Conservation (phyloP, 2,113 vertebrate species). For the Corapipo altera region DNA sequence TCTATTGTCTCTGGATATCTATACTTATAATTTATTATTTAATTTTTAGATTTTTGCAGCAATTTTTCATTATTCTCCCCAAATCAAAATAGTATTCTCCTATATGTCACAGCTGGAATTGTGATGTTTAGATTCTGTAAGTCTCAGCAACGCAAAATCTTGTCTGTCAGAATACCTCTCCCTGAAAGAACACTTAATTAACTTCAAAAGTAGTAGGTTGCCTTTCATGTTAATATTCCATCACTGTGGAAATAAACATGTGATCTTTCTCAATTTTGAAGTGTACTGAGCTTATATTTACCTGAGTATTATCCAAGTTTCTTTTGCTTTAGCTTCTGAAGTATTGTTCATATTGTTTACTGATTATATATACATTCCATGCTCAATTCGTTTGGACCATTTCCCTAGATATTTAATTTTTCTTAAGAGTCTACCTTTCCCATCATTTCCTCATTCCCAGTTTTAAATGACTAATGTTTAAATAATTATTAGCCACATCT, state of each 20-base stretch:
- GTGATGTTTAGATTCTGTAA: neutral
- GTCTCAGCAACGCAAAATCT: neutral
- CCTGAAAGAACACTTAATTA: neutral
- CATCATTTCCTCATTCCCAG: neutral
- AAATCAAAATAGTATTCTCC: neutral
- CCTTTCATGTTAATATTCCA: neutral
- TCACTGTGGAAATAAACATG: neutral
- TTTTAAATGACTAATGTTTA: slow-evolving; percentile 41
- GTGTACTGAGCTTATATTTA: neutral
- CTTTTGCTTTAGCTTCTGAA: neutral
- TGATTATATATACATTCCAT: neutral
- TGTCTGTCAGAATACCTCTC: neutral
- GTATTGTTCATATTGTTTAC: neutral
- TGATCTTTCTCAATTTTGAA: neutral
- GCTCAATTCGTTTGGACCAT: neutral
- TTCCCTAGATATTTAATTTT: neutral
- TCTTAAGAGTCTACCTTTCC: neutral
- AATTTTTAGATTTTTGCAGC: neutral
- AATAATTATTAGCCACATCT: slow-evolving; percentile 47
- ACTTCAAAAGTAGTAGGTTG: neutral
- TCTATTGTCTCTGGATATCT: neutral
- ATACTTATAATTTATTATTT: neutral
- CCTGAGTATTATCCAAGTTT: neutral
- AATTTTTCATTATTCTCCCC: neutral
- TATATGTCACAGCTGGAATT: neutral